Evolutionary conservation across 2,113 vertebrate genomes (phyloP), one percentile per base, ranked within the genome.

Genomic region (Gasterosteus aculeatus): DNA sequence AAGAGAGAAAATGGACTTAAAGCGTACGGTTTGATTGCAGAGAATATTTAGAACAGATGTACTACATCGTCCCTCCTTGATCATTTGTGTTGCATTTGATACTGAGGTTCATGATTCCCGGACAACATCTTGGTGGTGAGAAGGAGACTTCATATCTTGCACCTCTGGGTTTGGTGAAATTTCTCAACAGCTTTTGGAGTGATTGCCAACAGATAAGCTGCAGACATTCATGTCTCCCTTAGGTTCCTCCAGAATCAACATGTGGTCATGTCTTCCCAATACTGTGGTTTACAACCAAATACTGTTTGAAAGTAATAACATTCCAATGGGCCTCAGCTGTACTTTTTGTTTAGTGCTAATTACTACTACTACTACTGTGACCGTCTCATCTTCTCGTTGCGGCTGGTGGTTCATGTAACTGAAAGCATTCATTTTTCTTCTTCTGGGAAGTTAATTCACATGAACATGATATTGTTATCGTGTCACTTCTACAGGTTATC

Each of bases 381-480:
- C 22, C 38, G 5, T 57, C 11, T 19, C 49, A 19, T 63, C 49
- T 80, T 67, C 12, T 75, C 15, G 19, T 69, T 47, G 26, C 42
- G 33, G 26, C 44, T 74, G 7, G 7, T 42, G 69, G 46, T 53
- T 11, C 7, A 9, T 67, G 56, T 46, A 44, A 81, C 58, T 67
- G 42, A 67, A 63, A 47, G 18, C 42, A 62, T 63, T 59, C 3
- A 64, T 14, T 64, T 47, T 54, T 26, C 12, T 12, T 59, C 22
- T 31, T 10, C 12, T 22, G 35, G 22, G 26, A 26, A 58, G 22
- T 68, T n/a, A 16, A 47, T 59, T 75, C 12, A 41, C 26, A 63
- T 60, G 22, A 41, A 2, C 10, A 62, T 58, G 58, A 73, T 80
- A 12, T 47, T 61, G 14, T 66, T 54, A 46, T 65, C 38, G 33